phyloP scores from a whole-genome alignment of 2,888 invertebrate species.

The Cinara cedri region DNA sequence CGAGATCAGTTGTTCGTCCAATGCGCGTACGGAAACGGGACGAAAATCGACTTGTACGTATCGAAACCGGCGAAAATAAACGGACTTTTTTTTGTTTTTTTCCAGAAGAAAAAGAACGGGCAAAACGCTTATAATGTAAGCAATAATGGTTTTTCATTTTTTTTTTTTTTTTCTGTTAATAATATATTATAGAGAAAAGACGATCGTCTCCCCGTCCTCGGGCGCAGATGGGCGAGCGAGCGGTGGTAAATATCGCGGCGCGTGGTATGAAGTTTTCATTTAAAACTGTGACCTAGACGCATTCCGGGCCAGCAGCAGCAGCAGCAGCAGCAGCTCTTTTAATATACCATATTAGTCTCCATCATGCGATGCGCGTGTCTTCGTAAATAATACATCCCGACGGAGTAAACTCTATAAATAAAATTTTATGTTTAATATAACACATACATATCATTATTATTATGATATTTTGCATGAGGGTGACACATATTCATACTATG shows the following conservation, averaged over 20 bases:
- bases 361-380: neutral
- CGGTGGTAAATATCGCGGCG: slow-evolving; percentile 13
- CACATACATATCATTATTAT: neutral
- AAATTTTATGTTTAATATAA: too few species aligned
- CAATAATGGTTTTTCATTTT: slow-evolving; percentile 31
- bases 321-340: slow-evolving; percentile 8
- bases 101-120: too few species aligned
- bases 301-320: slow-evolving; percentile 12
- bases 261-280: slow-evolving; percentile 41
- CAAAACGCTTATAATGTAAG: slow-evolving; percentile 7
- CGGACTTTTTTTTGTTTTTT: too few species aligned
- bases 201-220: neutral
- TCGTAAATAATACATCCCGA: neutral
- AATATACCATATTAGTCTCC: slow-evolving; percentile 31
- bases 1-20: too few species aligned
- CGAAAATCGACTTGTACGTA: too few species aligned
- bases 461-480: neutral
- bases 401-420: neutral
- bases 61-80: too few species aligned
- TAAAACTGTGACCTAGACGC: slow-evolving; percentile 37
- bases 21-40: too few species aligned
- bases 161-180: slow-evolving; percentile 16
- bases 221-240: neutral
- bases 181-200: slow-evolving; percentile 19
- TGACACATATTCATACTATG: neutral